These are phyloP conservation scores for Dyspetes luteomarginatus DNA, from an alignment of 2,888 invertebrate genomes.

Conservation along the genomic window DNA sequence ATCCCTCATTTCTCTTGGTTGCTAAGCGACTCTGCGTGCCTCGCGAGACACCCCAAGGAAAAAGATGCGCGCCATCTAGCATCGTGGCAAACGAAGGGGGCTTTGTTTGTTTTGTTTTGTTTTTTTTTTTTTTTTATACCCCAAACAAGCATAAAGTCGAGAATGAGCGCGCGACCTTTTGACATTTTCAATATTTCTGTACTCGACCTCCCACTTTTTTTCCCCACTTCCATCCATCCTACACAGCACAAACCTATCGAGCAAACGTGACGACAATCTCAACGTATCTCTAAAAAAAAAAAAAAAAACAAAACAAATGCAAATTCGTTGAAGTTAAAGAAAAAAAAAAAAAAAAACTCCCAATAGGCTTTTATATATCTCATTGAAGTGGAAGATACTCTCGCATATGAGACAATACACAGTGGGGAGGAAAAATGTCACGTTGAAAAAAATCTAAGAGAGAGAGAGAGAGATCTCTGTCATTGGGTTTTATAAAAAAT, in stretches of 20 bases:
- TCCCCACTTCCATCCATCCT: not conserved
- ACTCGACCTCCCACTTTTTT: conserved; percentile 24
- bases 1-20: conserved; percentile 58
- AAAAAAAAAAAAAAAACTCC: not conserved
- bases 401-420: not conserved
- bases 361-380: not conserved
- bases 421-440: not conserved
- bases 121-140: not conserved
- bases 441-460: not conserved
- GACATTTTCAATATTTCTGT: conserved; percentile 75
- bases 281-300: not conserved
- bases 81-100: not conserved
- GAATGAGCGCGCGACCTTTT: conserved; percentile 74
- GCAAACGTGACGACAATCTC: not conserved
- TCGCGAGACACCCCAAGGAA: conserved; percentile 57
- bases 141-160: not conserved
- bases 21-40: conserved; percentile 68
- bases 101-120: no score
- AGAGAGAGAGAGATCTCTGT: not conserved
- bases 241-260: not conserved
- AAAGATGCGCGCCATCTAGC: conserved; percentile 46
- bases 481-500: conserved; percentile 56
- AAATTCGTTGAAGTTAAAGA: not conserved
- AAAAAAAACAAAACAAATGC: not conserved
- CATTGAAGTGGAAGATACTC: not conserved